These are phyloP conservation scores for Steinernema hermaphroditum DNA, from an alignment of 2,888 invertebrate genomes.

Conservation along the genomic window DNA sequence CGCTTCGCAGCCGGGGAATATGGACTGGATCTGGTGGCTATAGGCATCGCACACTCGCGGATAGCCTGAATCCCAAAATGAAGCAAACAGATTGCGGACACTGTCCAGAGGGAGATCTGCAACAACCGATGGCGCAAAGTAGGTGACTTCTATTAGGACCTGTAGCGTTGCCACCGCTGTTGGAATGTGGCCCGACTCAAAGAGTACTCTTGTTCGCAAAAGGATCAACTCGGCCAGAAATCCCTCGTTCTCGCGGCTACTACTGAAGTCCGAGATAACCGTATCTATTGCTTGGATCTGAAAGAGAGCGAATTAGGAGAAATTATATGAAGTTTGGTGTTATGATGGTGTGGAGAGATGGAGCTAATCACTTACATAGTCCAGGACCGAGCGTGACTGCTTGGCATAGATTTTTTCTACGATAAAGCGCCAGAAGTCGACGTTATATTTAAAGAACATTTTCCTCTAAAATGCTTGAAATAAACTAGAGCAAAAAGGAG, in stretches of 20 bases:
- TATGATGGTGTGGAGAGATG: neutral
- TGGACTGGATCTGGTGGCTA: neutral
- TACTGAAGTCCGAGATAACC: neutral
- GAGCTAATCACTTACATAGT: neutral
- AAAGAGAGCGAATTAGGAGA: no score
- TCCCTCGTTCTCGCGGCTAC: neutral
- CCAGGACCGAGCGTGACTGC: neutral
- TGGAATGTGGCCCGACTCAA: constrained; percentile 6
- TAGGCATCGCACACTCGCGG: neutral
- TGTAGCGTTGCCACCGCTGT: neutral
- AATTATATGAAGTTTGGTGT: no score
- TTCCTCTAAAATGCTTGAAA: neutral
- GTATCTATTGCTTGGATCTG: neutral
- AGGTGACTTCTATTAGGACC: neutral
- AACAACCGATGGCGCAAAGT: neutral
- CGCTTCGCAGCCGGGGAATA: neutral
- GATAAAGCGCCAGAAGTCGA: constrained; percentile 5
- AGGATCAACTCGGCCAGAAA: constrained; percentile 5
- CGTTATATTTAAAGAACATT: neutral
- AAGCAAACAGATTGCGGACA: neutral
- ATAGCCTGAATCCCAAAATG: constrained; percentile 8
- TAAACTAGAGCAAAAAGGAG: neutral
- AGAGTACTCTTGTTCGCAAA: neutral
- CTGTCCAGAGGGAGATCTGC: neutral
- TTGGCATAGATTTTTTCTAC: neutral